phyloP scores from a whole-genome alignment of 2,888 invertebrate genomes.

The Pherbina coryleti region DNA sequence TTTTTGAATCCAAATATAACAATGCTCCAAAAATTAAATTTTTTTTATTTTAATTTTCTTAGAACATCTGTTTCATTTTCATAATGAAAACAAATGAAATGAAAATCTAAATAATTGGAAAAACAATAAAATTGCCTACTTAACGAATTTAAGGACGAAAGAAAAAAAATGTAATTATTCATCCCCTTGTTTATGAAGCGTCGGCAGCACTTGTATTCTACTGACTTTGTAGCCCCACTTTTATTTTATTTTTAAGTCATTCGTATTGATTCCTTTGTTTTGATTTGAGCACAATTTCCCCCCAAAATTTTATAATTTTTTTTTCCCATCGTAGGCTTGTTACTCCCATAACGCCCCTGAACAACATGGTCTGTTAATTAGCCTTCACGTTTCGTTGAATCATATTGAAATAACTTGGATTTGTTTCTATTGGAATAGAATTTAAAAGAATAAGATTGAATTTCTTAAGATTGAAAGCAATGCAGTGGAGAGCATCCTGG shows the following conservation, averaged over 20 bases:
- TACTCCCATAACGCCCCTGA: neutral
- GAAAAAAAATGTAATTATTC: conserved; percentile 65
- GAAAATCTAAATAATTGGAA: conserved; percentile 47
- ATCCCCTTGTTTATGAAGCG: conserved; percentile 56
- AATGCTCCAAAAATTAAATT: conserved; percentile 12
- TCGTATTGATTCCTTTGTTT: conserved; percentile 26
- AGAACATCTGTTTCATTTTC: conserved; percentile 45
- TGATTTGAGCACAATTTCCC: conserved; percentile 24
- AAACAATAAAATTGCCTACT: conserved; percentile 46
- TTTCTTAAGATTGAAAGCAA: neutral
- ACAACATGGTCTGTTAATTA: conserved; percentile 23
- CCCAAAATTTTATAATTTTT: conserved; percentile 5
- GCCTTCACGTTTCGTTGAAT: conserved; percentile 40
- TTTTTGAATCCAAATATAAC: neutral
- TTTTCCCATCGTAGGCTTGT: conserved; percentile 1
- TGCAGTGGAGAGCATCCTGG: too few relatives aligned
- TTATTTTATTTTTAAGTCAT: neutral
- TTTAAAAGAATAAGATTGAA: conserved; percentile 30
- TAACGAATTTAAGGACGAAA: conserved; percentile 18
- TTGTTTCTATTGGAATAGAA: conserved; percentile 11
- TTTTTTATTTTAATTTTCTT: conserved; percentile 35
- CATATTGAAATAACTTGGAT: conserved; percentile 40
- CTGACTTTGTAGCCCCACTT: neutral
- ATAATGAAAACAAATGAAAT: conserved; percentile 42
- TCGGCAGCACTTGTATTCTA: neutral